A percentile compares a stretch with the other conserved stretches of the same genome.
These are phyloP conservation scores for Mechanitis messenoides DNA, from an alignment of 2,888 invertebrate genomes.

Conservation along the genomic window DNA sequence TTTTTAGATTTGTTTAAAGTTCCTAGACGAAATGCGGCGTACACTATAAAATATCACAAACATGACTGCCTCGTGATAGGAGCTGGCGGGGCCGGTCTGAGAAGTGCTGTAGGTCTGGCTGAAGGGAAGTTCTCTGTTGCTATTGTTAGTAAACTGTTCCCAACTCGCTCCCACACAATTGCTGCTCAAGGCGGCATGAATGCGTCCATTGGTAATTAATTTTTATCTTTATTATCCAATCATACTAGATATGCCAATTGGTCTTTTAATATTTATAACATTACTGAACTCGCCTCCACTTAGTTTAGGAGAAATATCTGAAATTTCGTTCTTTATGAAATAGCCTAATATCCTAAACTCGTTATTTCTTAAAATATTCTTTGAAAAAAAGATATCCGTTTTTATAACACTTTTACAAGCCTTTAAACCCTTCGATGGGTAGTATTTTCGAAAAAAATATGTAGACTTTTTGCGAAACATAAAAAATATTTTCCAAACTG, in stretches of 20 bases:
- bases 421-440: too few relatives aligned
- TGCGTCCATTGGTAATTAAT: constrained; percentile 87
- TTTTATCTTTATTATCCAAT: background rate
- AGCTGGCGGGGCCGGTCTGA: constrained; percentile 95
- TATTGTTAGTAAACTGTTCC: constrained; percentile 96
- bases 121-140: constrained; percentile 96
- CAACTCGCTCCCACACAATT: constrained; percentile 98
- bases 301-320: too few relatives aligned
- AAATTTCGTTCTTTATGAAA: too few relatives aligned
- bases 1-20: constrained; percentile 9
- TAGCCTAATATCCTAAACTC: too few relatives aligned
- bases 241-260: too few relatives aligned
- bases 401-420: too few relatives aligned
- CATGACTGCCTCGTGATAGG: constrained; percentile 97
- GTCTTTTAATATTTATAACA: background rate
- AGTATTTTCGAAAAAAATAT: too few relatives aligned
- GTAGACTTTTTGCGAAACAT: too few relatives aligned
- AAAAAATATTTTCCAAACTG: too few relatives aligned
- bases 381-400: too few relatives aligned
- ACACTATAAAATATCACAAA: constrained; percentile 86
- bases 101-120: constrained; percentile 95
- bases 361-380: too few relatives aligned
- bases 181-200: constrained; percentile 99
- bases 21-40: constrained; percentile 13
- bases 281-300: too few relatives aligned